Evolutionary conservation across 2,888 invertebrate genomes (phyloP).

Genomic region (Sinhomidia bicolor): DNA sequence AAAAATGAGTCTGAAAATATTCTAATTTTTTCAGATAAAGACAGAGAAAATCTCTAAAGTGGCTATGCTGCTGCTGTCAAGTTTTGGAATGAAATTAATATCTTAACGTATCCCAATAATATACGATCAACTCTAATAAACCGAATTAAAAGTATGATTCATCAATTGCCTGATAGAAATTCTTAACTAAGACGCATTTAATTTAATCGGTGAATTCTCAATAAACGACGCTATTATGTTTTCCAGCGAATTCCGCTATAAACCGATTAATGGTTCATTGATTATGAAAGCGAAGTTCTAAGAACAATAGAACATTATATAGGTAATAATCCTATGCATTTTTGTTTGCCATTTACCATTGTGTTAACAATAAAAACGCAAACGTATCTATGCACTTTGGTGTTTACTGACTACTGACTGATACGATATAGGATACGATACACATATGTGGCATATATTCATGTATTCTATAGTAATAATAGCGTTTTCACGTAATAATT

Average conservation of each 20-base stretch:
- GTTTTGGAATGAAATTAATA: too few species aligned
- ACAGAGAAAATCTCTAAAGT: neutral
- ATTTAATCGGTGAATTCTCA: neutral
- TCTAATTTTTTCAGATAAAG: neutral
- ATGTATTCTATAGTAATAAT: neutral
- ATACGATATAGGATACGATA: too few species aligned
- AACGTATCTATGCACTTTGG: neutral
- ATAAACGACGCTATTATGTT: neutral
- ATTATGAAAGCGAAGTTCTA: neutral
- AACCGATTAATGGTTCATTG: slow-evolving; percentile 17
- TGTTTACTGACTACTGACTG: too few species aligned
- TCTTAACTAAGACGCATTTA: neutral
- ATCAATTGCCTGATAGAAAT: too few species aligned
- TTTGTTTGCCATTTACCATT: neutral
- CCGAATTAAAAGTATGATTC: too few species aligned
- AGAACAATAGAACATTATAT: neutral
- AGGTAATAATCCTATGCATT: neutral
- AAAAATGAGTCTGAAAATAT: neutral
- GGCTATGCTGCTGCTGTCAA: neutral
- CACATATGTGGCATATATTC: neutral
- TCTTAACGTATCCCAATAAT: too few species aligned
- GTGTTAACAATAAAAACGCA: neutral
- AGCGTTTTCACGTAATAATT: neutral
- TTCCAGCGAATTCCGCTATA: neutral
- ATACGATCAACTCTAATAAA: too few species aligned